Evolutionary conservation across 2,113 vertebrate genomes (phyloP), one percentile per base, ranked within the genome.

Genomic region (Mobula birostris): DNA sequence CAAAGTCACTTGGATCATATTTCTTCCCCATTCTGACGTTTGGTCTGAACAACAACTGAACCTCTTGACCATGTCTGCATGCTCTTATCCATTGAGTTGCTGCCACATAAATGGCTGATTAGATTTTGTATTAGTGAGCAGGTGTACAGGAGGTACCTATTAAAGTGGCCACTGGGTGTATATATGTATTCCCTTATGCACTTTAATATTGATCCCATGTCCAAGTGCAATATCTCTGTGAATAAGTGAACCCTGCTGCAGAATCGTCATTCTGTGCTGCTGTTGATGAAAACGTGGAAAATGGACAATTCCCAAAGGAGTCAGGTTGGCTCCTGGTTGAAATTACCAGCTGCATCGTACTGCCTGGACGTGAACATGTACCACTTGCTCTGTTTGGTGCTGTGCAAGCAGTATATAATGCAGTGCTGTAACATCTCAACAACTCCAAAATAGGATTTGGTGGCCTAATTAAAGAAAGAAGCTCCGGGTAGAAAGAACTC

Each of bases 311-410:
- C 97, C 97, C 97, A 96, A 94, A 97, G 97, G 97, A 97, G 97
- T 94, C 21, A 94, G 96, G 96, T 97, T 97, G 95, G 97, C 96
- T 96, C 97, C 96, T 97, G 96, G 96, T 96, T 97, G 97, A 97
- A 97, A 97, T 97, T 97, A 97, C 97, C 97, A 96, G 36, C 66
- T 36, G 96, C 96, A 95, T 96, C 96, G 96, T 96, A 96, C 97
- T 97, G 96, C 96, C 97, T 97, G 96, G 97, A 97, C 97, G 97
- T 97, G 97, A 97, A 96, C 97, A 96, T 97, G 96, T 96, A 97
- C 96, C 97, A 96, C 97, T 97, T 97, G 97, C 97, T 97, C 97
- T 97, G 97, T 97, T 97, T 97, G 96, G 96, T 97, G 97, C 97
- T 97, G 97, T 97, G 97, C 97, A 97, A 97, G 97, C 97, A 70